Evolutionary conservation across 1,140 invertebrate genomes (phyloP).

Genomic region (Artemia franciscana): DNA sequence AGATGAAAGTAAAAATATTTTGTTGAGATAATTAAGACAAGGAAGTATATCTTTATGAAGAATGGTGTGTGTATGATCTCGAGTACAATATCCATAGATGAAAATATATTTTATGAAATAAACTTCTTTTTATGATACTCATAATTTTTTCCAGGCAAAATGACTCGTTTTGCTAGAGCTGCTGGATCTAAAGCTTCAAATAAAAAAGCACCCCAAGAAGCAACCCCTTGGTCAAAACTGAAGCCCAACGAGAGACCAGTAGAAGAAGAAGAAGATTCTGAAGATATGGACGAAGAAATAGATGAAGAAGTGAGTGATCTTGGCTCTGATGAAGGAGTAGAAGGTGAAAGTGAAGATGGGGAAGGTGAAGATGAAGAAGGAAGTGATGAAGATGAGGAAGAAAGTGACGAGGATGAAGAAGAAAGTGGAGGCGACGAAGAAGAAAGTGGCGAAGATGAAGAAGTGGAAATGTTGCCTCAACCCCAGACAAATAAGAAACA

Average conservation of each 20-base stretch:
- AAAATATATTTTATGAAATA: no score
- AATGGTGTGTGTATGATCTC: no score
- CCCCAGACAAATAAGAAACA: no score
- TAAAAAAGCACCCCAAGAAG: constrained; percentile 33
- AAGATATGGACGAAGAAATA: constrained; percentile 20
- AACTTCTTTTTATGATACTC: no score
- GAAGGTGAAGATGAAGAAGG: not conserved
- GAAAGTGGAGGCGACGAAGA: constrained; percentile 8
- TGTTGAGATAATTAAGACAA: no score
- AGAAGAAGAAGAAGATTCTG: constrained; percentile 17
- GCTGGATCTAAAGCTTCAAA: constrained; percentile 48
- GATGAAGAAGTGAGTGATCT: constrained; percentile 19
- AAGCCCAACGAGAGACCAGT: constrained; percentile 27
- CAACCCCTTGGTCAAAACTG: constrained; percentile 45
- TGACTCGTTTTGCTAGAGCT: constrained; percentile 46
- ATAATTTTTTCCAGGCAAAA: constrained; percentile 16
- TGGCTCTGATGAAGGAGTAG: not conserved
- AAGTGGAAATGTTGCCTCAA: no score
- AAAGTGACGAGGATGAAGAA: constrained; percentile 3
- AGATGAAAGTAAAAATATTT: no score
- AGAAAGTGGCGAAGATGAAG: no score
- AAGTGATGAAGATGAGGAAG: not conserved
- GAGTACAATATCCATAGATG: no score
- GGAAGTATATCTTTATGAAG: no score
- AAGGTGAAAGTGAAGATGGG: no score